phyloP scores from a whole-genome alignment of 2,888 invertebrate species.

The Sarcophaga variegata region DNA sequence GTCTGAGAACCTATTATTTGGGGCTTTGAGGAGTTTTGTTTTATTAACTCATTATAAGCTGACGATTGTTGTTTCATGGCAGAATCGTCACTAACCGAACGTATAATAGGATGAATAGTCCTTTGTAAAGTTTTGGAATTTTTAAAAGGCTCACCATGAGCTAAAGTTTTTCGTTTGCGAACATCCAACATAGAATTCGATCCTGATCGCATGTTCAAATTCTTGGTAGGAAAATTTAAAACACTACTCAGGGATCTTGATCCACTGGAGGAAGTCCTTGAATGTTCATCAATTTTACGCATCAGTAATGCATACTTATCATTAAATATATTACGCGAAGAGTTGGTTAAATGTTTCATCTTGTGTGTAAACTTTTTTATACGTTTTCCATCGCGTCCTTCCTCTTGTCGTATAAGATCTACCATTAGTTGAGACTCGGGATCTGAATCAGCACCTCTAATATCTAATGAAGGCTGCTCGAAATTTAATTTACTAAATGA shows the following conservation, averaged over 20 bases:
- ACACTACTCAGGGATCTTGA: conserved; percentile 83
- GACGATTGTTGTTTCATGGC: conserved; percentile 67
- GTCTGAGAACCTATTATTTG: conserved; percentile 64
- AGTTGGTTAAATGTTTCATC: conserved; percentile 85
- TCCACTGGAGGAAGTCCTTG: conserved; percentile 79
- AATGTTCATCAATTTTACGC: conserved; percentile 83
- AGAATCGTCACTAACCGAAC: conserved; percentile 78
- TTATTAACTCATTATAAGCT: conserved; percentile 22
- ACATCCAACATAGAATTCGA: conserved; percentile 66
- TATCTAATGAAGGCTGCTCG: conserved; percentile 58
- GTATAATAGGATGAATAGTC: conserved; percentile 73
- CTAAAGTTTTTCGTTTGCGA: conserved; percentile 70
- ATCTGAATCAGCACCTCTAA: conserved; percentile 78
- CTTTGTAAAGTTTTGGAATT: conserved; percentile 52
- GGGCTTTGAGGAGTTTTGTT: conserved; percentile 32
- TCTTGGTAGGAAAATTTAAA: conserved; percentile 80
- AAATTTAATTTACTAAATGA: conserved; percentile 68
- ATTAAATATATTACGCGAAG: conserved; percentile 85
- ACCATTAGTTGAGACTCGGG: conserved; percentile 73
- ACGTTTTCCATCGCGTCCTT: conserved; percentile 83
- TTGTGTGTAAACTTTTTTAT: conserved; percentile 83
- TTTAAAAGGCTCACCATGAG: conserved; percentile 15
- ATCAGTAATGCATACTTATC: conserved; percentile 85
- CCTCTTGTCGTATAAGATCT: conserved; percentile 84
- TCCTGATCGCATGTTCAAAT: conserved; percentile 65